Conservation (phyloP, 2,113 vertebrate genomes). For the Prunella himalayana region DNA sequence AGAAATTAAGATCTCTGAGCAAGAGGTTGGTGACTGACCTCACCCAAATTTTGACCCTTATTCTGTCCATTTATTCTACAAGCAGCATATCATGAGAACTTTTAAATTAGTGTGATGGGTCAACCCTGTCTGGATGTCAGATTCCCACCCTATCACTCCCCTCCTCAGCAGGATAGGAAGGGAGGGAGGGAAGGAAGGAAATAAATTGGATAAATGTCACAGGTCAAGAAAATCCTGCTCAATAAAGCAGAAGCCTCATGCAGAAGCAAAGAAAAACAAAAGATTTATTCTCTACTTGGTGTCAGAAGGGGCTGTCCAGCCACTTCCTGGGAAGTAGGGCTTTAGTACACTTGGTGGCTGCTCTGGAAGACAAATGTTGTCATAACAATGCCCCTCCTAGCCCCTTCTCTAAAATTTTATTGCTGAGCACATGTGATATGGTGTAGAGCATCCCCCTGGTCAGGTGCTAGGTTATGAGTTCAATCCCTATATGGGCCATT, state of each 20-base stretch:
- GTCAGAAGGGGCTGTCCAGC: neutral
- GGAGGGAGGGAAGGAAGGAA: no score
- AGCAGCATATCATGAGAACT: neutral
- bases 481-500: neutral
- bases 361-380: neutral
- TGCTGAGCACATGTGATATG: neutral
- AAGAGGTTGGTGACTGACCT: neutral
- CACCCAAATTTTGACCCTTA: neutral
- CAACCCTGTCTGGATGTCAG: neutral
- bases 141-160: rapidly evolving
- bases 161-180: neutral
- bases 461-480: neutral
- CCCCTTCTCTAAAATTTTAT: neutral
- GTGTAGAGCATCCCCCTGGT: neutral
- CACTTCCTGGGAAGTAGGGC: neutral
- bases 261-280: neutral
- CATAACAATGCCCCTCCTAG: rapidly evolving
- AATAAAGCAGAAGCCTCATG: neutral
- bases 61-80: neutral
- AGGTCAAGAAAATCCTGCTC: neutral
- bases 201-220: neutral
- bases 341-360: neutral
- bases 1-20: neutral
- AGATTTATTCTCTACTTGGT: neutral
- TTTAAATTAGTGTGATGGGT: neutral